These are phyloP conservation scores for Pyrocephalus nanus DNA, from an alignment of 2,797 vertebrate genomes.

Conservation along the genomic window DNA sequence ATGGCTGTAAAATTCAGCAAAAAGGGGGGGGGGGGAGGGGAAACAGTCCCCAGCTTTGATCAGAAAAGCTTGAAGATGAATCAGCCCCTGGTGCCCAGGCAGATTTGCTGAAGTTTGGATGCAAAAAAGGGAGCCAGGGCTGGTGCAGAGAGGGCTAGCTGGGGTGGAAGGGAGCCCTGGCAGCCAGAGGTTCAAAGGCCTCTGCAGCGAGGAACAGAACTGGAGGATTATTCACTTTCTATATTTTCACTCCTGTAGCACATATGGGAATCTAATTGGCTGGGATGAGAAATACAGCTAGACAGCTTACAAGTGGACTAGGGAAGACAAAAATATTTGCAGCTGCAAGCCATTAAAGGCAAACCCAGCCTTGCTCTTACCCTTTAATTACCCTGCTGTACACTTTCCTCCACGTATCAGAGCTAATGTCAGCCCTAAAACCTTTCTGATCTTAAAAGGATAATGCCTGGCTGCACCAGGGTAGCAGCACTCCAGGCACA, in stretches of 20 bases:
- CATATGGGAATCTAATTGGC: constrained; percentile 78
- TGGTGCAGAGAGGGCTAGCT: not conserved
- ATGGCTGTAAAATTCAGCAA: constrained; percentile 10
- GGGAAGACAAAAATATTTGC: constrained; percentile 60
- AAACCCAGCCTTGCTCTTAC: constrained; percentile 47
- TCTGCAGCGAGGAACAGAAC: constrained; percentile 34
- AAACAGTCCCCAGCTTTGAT: constrained; percentile 55
- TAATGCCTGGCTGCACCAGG: not conserved
- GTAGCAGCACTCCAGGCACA: not conserved
- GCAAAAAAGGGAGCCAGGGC: constrained; percentile 14
- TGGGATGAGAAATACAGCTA: constrained; percentile 72
- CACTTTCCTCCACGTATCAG: constrained; percentile 1
- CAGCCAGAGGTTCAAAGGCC: constrained; percentile 68
- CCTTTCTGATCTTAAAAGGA: constrained; percentile 66
- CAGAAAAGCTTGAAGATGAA: constrained; percentile 64
- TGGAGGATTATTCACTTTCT: constrained; percentile 77
- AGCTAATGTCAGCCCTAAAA: constrained; percentile 47
- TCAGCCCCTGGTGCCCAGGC: constrained; percentile 40
- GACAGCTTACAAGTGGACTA: constrained; percentile 60
- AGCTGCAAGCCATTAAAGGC: constrained; percentile 79
- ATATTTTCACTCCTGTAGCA: constrained; percentile 74
- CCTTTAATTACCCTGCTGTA: constrained; percentile 70
- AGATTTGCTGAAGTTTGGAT: constrained; percentile 46
- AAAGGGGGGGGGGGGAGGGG: not conserved
- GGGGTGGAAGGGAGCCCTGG: constrained; percentile 14